Evolutionary conservation across 1,140 invertebrate species (phyloP).

Genomic region (Cataglyphis hispanica): DNA sequence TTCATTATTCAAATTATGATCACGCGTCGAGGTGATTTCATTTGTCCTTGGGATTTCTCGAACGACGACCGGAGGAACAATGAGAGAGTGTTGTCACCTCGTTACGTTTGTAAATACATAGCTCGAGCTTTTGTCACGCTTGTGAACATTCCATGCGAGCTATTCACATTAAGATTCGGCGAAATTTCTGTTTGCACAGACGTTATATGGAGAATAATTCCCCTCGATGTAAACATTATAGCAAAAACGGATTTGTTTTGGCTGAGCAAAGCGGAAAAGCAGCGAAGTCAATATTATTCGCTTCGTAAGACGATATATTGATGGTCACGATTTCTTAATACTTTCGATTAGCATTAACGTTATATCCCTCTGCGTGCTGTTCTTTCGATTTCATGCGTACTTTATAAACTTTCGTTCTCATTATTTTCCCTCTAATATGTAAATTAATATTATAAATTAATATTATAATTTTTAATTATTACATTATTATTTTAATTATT

Average conservation of each 20-base stretch:
- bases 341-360: slow-evolving; percentile 10
- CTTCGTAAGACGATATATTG: slow-evolving; percentile 2
- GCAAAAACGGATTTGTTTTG: slow-evolving; percentile 49
- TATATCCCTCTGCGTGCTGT: not conserved
- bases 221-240: slow-evolving; percentile 51
- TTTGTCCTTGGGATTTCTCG: slow-evolving; percentile 39
- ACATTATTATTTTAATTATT: too few species aligned
- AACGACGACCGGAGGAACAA: slow-evolving; percentile 2
- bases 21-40: slow-evolving; percentile 14
- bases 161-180: slow-evolving; percentile 54
- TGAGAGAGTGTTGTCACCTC: slow-evolving; percentile 17
- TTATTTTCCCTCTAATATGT: too few species aligned
- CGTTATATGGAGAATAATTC: not conserved
- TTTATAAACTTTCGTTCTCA: not conserved
- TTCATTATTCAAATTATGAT: slow-evolving; percentile 46
- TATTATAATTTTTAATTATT: too few species aligned
- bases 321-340: slow-evolving; percentile 36
- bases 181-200: not conserved
- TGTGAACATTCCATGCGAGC: slow-evolving; percentile 35
- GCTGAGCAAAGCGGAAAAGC: slow-evolving; percentile 36
- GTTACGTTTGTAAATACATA: slow-evolving; percentile 4
- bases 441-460: too few species aligned
- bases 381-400: slow-evolving; percentile 13
- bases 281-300: not conserved
- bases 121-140: slow-evolving; percentile 2